Conservation (phyloP, 2,888 invertebrate genomes). For the Catocala nupta region DNA sequence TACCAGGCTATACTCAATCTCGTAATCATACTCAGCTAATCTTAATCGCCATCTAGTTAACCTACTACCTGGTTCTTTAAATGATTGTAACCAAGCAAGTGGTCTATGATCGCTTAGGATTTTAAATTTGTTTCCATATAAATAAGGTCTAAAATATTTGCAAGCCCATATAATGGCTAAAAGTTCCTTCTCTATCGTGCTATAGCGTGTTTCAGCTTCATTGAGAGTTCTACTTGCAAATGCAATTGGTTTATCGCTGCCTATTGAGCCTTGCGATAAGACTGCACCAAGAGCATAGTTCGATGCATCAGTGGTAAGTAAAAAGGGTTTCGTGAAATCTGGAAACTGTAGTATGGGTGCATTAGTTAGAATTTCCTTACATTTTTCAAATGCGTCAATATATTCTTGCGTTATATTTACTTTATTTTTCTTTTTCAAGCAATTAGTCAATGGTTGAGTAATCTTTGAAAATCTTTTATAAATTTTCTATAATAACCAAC, state of each 20-base stretch:
- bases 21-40: slow-evolving; percentile 16
- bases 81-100: slow-evolving; percentile 14
- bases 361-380: slow-evolving; percentile 13
- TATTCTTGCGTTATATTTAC: slow-evolving; percentile 13
- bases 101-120: slow-evolving; percentile 10
- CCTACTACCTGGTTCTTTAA: slow-evolving; percentile 19
- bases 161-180: slow-evolving; percentile 9
- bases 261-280: slow-evolving; percentile 12
- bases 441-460: slow-evolving; percentile 10
- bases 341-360: slow-evolving; percentile 10
- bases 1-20: slow-evolving; percentile 12
- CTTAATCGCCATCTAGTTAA: slow-evolving; percentile 19
- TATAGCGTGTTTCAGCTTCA: slow-evolving; percentile 13
- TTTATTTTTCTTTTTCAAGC: slow-evolving; percentile 14
- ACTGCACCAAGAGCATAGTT: slow-evolving; percentile 11
- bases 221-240: slow-evolving; percentile 23
- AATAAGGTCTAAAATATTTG: slow-evolving; percentile 6
- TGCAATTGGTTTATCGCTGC: slow-evolving; percentile 14
- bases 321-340: slow-evolving; percentile 11
- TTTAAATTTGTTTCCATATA: slow-evolving; percentile 1
- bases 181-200: not conserved
- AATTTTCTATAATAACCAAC: not conserved
- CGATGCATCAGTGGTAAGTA: slow-evolving; percentile 21
- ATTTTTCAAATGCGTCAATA: slow-evolving; percentile 12
- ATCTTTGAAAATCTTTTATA: slow-evolving; percentile 15